phyloP scores from a whole-genome alignment of 92 coral and sea anemone genomes.

The Zoanthus sansibaricus region DNA sequence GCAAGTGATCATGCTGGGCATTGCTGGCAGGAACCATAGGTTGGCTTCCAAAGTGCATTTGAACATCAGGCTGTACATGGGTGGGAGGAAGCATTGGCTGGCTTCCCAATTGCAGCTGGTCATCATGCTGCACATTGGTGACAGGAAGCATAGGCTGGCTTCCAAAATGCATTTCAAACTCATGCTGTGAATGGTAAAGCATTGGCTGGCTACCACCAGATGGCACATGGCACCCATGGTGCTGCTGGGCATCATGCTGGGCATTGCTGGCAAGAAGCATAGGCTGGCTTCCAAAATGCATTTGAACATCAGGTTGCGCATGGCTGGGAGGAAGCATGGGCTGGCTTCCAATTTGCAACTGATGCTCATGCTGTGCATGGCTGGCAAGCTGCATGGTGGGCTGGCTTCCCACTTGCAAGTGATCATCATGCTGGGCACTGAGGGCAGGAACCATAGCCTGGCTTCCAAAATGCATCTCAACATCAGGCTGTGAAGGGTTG shows the following conservation, averaged over 20 bases:
- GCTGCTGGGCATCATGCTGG: too few relatives aligned
- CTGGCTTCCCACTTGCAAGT: background rate
- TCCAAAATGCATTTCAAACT: too few relatives aligned
- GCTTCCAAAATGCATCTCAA: background rate
- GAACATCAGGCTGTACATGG: background rate
- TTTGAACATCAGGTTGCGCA: too few relatives aligned
- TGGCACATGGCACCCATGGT: too few relatives aligned
- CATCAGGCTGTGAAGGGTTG: background rate
- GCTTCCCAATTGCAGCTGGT: background rate
- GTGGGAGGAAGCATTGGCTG: background rate
- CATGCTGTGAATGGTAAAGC: too few relatives aligned
- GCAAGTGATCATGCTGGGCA: background rate
- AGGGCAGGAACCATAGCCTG: background rate
- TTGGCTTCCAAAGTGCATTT: background rate
- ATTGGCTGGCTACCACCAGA: too few relatives aligned
- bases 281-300: too few relatives aligned
- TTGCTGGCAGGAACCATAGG: background rate
- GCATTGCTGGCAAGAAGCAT: too few relatives aligned
- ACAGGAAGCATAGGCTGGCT: background rate
- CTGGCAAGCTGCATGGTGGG: slow-evolving; percentile 3
- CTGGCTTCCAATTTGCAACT: background rate
- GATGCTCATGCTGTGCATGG: background rate
- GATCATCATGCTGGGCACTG: background rate
- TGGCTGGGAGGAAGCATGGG: background rate
- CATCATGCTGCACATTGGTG: background rate